Evolutionary conservation across 2,113 vertebrate genomes (phyloP).

Genomic region (Astatotilapia flaviijosephi): DNA sequence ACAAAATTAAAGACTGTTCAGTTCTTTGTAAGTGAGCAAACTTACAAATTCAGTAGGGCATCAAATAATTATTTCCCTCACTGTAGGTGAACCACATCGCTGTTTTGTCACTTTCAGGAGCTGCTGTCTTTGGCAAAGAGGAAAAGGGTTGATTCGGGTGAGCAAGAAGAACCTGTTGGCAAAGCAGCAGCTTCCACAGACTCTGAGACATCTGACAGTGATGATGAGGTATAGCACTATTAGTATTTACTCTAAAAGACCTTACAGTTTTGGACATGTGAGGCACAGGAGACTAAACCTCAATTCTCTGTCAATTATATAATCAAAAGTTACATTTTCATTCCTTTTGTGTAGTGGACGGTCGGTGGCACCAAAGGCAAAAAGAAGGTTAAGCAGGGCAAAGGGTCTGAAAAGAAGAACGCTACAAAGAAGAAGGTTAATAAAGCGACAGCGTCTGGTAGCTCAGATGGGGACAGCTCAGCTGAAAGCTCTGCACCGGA

Average conservation of each 20-base stretch:
- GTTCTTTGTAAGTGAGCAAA: neutral
- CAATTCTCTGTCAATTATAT: neutral
- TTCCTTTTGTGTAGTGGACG: conserved; percentile 81
- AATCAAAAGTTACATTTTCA: neutral
- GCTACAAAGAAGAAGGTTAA: conserved; percentile 83
- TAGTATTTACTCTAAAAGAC: neutral
- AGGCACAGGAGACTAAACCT: neutral
- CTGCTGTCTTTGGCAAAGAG: conserved; percentile 91
- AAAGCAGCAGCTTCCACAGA: conserved; percentile 95
- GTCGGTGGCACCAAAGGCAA: conserved; percentile 96
- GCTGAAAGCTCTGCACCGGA: conserved; percentile 96
- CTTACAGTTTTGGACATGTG: neutral
- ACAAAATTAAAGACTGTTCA: neutral
- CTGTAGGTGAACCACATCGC: neutral
- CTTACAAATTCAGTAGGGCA: neutral
- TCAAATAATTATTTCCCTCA: neutral
- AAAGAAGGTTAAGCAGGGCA: conserved; percentile 89
- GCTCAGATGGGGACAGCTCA: conserved; percentile 93
- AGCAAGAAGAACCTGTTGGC: conserved; percentile 88
- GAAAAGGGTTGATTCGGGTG: conserved; percentile 92
- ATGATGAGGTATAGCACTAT: conserved; percentile 80
- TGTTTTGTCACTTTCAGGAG: conserved; percentile 71
- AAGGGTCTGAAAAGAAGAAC: conserved; percentile 88
- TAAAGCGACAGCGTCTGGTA: conserved; percentile 92
- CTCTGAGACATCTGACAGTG: conserved; percentile 95